Base-by-base conservation (phyloP, 1,140 invertebrate species). In the Drosophila insularis region DNA sequence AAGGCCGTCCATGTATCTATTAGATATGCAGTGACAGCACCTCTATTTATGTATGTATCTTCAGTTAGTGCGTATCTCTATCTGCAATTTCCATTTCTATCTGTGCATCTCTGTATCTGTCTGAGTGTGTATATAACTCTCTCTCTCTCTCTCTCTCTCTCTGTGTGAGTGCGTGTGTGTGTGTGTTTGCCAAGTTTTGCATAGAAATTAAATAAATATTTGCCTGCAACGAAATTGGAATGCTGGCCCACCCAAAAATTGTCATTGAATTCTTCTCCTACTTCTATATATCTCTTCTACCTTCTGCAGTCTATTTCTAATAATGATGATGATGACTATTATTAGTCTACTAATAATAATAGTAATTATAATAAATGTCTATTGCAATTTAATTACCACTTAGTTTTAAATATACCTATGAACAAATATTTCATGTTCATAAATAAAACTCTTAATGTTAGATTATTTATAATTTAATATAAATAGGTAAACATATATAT, bases 161-260 rank as follows among this genome's bases (percentile, higher is more conserved):
- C 2, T 6, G 56, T 19, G 32, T 53, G n/a, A 53, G 43, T 27
- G 46, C 68, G 53, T 84, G 65, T 17, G 54, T 69, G 55, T 76
- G 80, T 63, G 53, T 71, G 68, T 78, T 68, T 71, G 81, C 79
- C 55, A 68, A 62, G 63, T 67, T 77, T 77, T 77, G 74, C 74
- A 77, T 82, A 78, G 58, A 87, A 82, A 86, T 86, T 82, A 86
- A 78, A 81, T 87, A 86, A 86, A 86, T 86, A 86, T 86, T 86
- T 86, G 82, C 82, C 58, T 82, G 66, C 68, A 82, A 79, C 79
- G 70, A 82, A 86, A 86, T 86, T 86, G 82, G 76, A 87, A 86
- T 87, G 78, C 70, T 70, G 69, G 46, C 63, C 59, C 59, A n/a
- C n/a, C 73, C 72, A 27, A 27, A 27, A 76, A 69, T 69, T 69